Evolutionary conservation across 2,888 invertebrate genomes (phyloP), one percentile per base, ranked within the genome.

Genomic region (Acanthosepion lycidas): DNA sequence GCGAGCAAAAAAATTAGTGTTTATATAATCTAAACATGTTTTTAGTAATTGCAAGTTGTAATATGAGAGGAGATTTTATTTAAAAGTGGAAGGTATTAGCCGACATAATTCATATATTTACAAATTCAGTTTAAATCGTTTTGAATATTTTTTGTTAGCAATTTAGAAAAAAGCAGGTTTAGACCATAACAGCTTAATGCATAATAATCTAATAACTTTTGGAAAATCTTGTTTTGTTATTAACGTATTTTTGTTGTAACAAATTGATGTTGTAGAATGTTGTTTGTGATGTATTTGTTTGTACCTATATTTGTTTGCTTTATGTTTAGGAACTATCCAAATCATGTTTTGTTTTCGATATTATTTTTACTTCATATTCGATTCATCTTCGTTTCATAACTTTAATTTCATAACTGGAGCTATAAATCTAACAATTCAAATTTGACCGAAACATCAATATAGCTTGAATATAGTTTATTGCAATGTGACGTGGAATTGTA

Each of bases 251-350:
- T 78, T 78, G n/a, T 78, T 78, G 78, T 78, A n/a, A 78, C 15
- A 78, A 33, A 78, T 59, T 59, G 59, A 59, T 78, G 78, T 78
- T 78, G 78, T 78, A 33, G 33, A 78, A 78, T 78, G 78, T 78
- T n/a, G n/a, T 93, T 48, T 51, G 93, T 33, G 55, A 48, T 94
- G 78, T 95, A 95, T 96, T 96, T 78, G n/a, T 78, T 12, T 33
- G n/a, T 51, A 49, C 9, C 6, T 49, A 53, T 91, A 5, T 91
- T n/a, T 91, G 91, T 49, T 48, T 92, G 15, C 48, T 92, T 48
- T 23, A 48, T 92, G 28, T 4, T 6, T 92, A 49, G 49, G 42
- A 42, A 42, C 2, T 42, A 42, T 42, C 42, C 2, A 42, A 42
- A 42, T 42, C 42, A 42, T 3, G 42, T 42, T 42, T 55, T 3